Evolutionary conservation across 2,888 invertebrate species (phyloP).

Genomic region (Andrena trimmerana): DNA sequence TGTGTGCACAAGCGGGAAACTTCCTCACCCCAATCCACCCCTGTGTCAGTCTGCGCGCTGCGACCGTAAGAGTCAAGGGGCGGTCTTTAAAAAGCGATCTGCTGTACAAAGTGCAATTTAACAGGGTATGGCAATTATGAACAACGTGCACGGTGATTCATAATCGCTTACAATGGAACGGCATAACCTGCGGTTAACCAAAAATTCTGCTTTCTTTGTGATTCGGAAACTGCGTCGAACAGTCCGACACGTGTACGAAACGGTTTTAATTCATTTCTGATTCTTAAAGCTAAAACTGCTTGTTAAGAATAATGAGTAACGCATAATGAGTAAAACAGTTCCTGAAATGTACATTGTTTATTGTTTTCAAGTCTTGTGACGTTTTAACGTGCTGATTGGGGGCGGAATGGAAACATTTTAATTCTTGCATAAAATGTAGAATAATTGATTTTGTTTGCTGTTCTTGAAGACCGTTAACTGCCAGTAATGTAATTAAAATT

Average conservation of each 20-base stretch:
- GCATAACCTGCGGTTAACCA: neutral
- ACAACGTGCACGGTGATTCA: neutral
- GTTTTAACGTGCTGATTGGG: no score
- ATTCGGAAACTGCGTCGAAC: neutral
- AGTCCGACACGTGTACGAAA: neutral
- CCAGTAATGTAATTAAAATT: no score
- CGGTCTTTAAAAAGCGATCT: constrained; percentile 54
- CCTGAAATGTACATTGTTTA: no score
- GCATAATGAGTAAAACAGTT: no score
- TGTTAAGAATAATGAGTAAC: no score
- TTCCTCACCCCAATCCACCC: constrained; percentile 16
- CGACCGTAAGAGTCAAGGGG: constrained; percentile 35
- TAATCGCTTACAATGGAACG: neutral
- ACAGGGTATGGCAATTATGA: constrained; percentile 30
- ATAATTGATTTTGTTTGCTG: no score
- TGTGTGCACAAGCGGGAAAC: constrained; percentile 31
- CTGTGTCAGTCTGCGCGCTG: constrained; percentile 17
- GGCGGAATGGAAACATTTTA: no score
- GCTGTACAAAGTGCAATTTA: constrained; percentile 43
- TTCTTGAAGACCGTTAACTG: no score
- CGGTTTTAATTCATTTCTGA: neutral
- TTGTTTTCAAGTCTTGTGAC: no score
- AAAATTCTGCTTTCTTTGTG: neutral
- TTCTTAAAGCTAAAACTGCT: neutral
- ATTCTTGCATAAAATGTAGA: no score